Evolutionary conservation across 2,113 vertebrate genomes (phyloP).

Genomic region (Perca flavescens): DNA sequence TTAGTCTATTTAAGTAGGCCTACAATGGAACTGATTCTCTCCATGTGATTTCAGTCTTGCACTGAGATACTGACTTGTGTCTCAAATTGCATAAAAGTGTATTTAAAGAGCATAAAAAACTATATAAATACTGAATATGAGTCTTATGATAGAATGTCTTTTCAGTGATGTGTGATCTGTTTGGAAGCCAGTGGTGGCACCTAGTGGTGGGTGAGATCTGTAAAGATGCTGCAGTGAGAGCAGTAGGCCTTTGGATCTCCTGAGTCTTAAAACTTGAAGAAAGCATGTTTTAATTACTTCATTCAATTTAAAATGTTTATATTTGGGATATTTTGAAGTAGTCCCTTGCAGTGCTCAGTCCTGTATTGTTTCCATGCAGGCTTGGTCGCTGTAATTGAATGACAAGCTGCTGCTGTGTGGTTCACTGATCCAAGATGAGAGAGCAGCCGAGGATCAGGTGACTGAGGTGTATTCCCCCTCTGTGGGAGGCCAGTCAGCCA

Average conservation of each 20-base stretch:
- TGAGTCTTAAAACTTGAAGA: background rate
- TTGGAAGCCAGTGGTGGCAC: constrained; percentile 74
- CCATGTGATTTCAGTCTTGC: background rate
- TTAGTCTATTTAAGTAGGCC: background rate
- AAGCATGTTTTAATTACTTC: background rate
- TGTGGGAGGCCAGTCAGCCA: constrained; percentile 74
- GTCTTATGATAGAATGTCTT: background rate
- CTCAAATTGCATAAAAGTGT: background rate
- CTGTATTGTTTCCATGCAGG: background rate
- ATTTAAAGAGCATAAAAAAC: background rate
- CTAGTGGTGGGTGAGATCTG: constrained; percentile 74
- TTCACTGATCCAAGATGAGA: constrained; percentile 62
- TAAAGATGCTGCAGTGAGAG: constrained; percentile 35
- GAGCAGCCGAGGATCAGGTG: constrained; percentile 73
- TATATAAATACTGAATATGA: background rate
- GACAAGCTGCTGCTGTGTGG: constrained; percentile 26
- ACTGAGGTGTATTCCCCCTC: constrained; percentile 71
- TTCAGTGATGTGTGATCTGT: constrained; percentile 3
- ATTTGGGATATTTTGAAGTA: background rate
- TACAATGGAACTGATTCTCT: background rate
- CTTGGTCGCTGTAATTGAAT: constrained; percentile 14
- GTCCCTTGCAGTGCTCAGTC: background rate
- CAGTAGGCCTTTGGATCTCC: background rate
- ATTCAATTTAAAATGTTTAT: background rate
- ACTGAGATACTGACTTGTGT: background rate